phyloP scores from a whole-genome alignment of 2,797 vertebrate species.

The Acipenser oxyrinchus region DNA sequence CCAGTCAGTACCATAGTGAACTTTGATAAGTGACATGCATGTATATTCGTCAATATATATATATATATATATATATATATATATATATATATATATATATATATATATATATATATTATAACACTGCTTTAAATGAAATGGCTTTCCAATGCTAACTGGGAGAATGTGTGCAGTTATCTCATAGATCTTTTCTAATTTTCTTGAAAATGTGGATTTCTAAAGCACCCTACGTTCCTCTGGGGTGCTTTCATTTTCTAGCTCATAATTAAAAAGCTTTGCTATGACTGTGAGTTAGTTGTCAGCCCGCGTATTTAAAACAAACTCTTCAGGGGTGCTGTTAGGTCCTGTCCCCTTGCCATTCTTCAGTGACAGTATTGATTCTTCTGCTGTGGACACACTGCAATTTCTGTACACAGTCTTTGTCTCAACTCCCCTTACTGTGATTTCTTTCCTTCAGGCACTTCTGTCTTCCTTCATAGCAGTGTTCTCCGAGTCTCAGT shows the following conservation, averaged over 20 bases:
- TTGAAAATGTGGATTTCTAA: too few species aligned
- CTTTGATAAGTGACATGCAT: too few species aligned
- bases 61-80: too few species aligned
- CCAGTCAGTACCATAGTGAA: too few species aligned
- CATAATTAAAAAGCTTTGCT: conserved; percentile 26
- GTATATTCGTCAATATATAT: too few species aligned
- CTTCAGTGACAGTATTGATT: conserved; percentile 38
- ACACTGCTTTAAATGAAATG: too few species aligned
- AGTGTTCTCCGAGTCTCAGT: conserved; percentile 9
- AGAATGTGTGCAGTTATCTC: too few species aligned
- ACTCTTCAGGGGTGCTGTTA: conserved; percentile 21
- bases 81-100: too few species aligned
- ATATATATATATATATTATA: too few species aligned
- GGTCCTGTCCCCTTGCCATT: conserved; percentile 24
- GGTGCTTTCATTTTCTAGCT: conserved; percentile 16
- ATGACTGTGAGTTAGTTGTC: conserved; percentile 21
- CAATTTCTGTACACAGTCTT: conserved; percentile 22
- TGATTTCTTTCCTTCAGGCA: conserved; percentile 20
- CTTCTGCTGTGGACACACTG: conserved; percentile 19
- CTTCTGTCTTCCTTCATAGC: conserved; percentile 12
- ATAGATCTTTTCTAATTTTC: too few species aligned
- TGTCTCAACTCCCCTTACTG: conserved; percentile 17
- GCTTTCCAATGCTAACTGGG: too few species aligned
- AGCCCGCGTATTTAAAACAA: conserved; percentile 11
- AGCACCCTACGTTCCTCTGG: conserved; percentile 4